Evolutionary conservation across 2,113 vertebrate genomes (phyloP).

Genomic region (Phasianus colchicus): DNA sequence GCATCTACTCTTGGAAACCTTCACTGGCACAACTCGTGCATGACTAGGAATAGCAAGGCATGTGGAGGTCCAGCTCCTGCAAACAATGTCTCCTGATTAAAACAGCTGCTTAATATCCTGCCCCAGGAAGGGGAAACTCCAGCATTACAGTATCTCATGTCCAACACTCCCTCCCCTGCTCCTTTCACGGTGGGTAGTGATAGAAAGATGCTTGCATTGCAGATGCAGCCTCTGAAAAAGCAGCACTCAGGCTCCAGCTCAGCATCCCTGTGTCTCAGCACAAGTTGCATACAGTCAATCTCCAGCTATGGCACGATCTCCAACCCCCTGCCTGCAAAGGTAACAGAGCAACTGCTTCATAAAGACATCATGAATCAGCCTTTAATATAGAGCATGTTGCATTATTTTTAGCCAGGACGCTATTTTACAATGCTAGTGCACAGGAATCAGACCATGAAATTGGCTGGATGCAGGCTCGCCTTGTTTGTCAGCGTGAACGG

Average conservation of each 20-base stretch:
- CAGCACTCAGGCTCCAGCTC: neutral
- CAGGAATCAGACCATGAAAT: constrained; percentile 53
- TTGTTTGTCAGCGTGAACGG: constrained; percentile 11
- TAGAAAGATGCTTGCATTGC: neutral
- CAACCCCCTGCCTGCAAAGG: neutral
- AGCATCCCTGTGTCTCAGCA: accelerated
- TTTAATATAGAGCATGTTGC: neutral
- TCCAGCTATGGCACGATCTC: accelerated
- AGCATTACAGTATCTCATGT: neutral
- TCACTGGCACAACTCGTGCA: neutral
- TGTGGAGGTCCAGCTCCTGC: neutral
- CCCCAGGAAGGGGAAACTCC: neutral
- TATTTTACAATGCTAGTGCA: neutral
- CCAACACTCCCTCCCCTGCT: neutral
- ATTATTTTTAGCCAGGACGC: constrained; percentile 12
- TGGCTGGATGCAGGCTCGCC: constrained; percentile 17
- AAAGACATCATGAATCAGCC: constrained; percentile 32
- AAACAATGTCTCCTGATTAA: constrained; percentile 24
- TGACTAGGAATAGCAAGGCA: neutral
- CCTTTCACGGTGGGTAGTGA: accelerated
- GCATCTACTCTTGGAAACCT: neutral
- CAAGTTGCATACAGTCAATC: accelerated
- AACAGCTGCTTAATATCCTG: neutral
- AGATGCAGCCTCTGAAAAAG: neutral
- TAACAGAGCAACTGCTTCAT: neutral